Conservation (phyloP, 2,113 vertebrate species). For the Hippolais icterina region DNA sequence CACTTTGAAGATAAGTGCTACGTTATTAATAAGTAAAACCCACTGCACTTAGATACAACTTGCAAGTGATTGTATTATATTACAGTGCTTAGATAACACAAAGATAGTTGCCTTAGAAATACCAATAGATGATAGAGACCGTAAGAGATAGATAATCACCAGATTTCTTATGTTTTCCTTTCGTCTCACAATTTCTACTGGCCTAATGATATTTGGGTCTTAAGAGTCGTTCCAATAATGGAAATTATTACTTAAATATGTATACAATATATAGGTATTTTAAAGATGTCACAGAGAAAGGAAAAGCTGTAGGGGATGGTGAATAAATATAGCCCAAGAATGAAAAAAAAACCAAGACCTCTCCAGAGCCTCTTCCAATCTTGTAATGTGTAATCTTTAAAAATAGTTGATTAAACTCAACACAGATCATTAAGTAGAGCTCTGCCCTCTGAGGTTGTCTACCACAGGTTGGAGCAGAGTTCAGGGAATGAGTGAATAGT, state of each 20-base stretch:
- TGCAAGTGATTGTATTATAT: slow-evolving; percentile 49
- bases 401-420: background rate
- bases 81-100: slow-evolving; percentile 48
- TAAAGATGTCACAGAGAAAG: background rate
- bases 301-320: background rate
- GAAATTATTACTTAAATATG: background rate
- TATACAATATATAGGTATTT: background rate
- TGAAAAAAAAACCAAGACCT: background rate
- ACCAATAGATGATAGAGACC: background rate
- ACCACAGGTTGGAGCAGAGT: background rate
- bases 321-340: background rate
- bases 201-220: background rate
- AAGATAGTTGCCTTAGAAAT: slow-evolving; percentile 58
- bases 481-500: background rate
- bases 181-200: background rate
- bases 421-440: background rate
- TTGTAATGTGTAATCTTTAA: background rate
- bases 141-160: background rate
- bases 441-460: background rate
- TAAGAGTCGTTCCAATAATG: background rate
- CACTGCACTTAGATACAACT: slow-evolving; percentile 44
- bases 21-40: slow-evolving; percentile 59
- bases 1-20: slow-evolving; percentile 62
- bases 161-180: background rate
- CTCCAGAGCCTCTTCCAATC: background rate